Evolutionary conservation across 2,888 invertebrate genomes (phyloP).

Genomic region (Eristalis intricaria): DNA sequence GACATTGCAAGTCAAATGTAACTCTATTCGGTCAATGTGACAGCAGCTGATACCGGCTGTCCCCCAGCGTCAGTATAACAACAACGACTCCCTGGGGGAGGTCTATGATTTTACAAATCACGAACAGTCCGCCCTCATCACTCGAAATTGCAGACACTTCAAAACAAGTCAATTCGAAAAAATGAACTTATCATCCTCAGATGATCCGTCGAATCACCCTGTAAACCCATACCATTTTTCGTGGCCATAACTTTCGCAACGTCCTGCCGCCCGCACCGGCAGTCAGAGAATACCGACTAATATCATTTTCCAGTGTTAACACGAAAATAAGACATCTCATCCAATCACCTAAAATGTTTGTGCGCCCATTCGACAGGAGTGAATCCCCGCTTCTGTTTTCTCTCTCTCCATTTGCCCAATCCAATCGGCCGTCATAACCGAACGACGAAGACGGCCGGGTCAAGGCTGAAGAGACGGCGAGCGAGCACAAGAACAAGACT

Average conservation of each 20-base stretch:
- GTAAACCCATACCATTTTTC: neutral
- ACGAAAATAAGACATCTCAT: conserved; percentile 34
- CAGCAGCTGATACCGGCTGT: too few species aligned
- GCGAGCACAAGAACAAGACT: neutral
- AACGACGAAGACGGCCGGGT: neutral
- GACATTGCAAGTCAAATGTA: too few species aligned
- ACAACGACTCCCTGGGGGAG: too few species aligned
- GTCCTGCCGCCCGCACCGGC: neutral
- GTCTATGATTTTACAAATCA: too few species aligned
- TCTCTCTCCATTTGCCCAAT: neutral
- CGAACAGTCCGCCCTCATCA: too few species aligned
- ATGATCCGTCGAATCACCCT: neutral
- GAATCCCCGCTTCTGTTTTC: neutral
- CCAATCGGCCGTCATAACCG: conserved; percentile 47
- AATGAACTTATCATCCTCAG: neutral
- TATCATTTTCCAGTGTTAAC: conserved; percentile 2
- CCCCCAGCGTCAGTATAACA: too few species aligned
- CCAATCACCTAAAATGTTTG: conserved; percentile 52
- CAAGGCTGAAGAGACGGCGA: neutral
- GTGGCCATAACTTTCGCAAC: neutral
- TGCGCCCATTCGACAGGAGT: neutral
- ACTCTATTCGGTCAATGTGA: too few species aligned
- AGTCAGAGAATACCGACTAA: conserved; percentile 7
- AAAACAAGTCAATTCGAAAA: too few species aligned
- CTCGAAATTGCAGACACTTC: too few species aligned